Conservation (phyloP, 2,113 vertebrate species). For the Otis tarda region DNA sequence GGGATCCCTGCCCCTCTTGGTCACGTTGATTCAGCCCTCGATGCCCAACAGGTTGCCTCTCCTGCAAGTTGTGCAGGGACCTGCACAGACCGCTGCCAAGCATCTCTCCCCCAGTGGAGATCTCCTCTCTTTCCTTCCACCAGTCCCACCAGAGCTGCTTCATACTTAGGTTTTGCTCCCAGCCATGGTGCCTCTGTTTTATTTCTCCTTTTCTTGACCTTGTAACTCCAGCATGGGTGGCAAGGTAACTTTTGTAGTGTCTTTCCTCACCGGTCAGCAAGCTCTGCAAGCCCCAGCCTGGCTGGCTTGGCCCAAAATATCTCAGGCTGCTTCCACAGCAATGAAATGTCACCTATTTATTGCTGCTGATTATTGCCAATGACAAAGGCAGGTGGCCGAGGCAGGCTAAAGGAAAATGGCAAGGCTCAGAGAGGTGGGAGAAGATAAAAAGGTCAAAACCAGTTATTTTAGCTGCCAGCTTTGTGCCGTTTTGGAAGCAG, state of each 20-base stretch:
- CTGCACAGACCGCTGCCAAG: fast-evolving
- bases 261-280: neutral
- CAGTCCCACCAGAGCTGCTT: neutral
- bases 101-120: neutral
- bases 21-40: fast-evolving
- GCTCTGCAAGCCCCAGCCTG: neutral
- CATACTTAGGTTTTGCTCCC: neutral
- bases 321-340: constrained; percentile 19
- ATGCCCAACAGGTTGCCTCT: neutral
- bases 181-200: neutral
- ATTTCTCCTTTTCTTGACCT: neutral
- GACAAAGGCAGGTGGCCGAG: constrained; percentile 42
- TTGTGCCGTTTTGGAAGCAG: constrained; percentile 40
- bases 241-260: neutral
- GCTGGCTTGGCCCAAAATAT: constrained; percentile 30
- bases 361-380: constrained; percentile 41
- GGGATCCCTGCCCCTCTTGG: neutral
- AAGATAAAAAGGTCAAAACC: constrained; percentile 48
- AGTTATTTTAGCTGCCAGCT: constrained; percentile 9
- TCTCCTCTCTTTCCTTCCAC: neutral
- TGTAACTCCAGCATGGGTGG: neutral
- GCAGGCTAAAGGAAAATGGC: neutral
- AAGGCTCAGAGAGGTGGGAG: neutral
- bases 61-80: neutral
- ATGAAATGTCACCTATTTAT: constrained; percentile 48